phyloP scores from a whole-genome alignment of 2,888 invertebrate species.

The Itoplectis maculator region DNA sequence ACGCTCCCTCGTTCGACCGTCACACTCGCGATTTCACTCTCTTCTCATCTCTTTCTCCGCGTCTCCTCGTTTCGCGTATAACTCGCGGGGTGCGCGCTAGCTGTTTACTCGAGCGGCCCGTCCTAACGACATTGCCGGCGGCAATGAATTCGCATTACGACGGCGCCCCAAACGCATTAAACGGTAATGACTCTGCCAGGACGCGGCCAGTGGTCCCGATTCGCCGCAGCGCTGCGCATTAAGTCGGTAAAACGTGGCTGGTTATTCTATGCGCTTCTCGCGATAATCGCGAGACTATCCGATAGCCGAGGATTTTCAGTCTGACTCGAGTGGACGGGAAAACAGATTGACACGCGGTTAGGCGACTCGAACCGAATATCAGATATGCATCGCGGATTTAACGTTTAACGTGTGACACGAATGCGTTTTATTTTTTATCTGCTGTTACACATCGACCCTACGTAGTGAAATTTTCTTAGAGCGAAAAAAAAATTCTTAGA shows the following conservation, averaged over 20 bases:
- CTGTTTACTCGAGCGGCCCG: conserved; percentile 78
- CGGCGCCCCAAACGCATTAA: conserved; percentile 78
- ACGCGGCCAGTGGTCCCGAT: conserved; percentile 72
- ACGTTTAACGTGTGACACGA: no score
- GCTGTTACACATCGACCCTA: no score
- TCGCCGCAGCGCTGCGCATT: conserved; percentile 27
- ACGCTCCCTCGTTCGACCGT: conserved; percentile 13
- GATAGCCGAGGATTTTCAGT: not conserved
- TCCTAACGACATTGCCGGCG: conserved; percentile 68
- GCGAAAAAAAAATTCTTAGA: no score
- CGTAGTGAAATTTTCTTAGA: no score
- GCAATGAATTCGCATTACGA: conserved; percentile 79
- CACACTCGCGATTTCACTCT: conserved; percentile 12
- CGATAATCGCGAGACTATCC: conserved; percentile 22
- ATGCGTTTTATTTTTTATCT: no score
- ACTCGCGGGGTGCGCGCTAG: conserved; percentile 64
- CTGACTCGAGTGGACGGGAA: not conserved
- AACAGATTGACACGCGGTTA: no score
- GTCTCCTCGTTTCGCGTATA: conserved; percentile 58
- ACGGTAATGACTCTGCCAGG: conserved; percentile 77
- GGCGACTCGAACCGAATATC: no score
- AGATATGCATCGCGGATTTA: no score
- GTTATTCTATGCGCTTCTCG: conserved; percentile 9
- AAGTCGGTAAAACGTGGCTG: conserved; percentile 3
- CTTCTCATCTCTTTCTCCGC: conserved; percentile 45